A percentile compares a stretch with the other conserved stretches of the same genome.
Conservation (phyloP, 1,140 invertebrate species). For the Monomorium pharaonis region DNA sequence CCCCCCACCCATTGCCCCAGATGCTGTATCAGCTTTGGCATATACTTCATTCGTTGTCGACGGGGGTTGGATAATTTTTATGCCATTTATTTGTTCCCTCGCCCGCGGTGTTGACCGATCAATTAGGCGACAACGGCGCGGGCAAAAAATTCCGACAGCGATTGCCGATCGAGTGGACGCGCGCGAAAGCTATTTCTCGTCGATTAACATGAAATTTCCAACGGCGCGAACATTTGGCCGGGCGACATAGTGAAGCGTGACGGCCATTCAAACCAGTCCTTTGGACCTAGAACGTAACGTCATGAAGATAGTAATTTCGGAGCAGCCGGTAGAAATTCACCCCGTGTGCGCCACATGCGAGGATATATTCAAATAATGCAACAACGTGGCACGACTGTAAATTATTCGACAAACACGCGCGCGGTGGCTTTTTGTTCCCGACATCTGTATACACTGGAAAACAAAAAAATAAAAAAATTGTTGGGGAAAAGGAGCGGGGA, state of each 20-base stretch:
- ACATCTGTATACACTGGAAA: conserved; percentile 18
- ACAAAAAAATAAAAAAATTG: conserved; percentile 14
- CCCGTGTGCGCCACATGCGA: conserved; percentile 55
- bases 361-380: conserved; percentile 66
- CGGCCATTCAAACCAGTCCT: conserved; percentile 60
- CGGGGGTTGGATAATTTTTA: not conserved
- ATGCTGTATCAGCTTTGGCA: not conserved
- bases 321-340: conserved; percentile 64
- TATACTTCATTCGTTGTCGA: conserved; percentile 7
- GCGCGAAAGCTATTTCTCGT: not conserved
- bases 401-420: conserved; percentile 68
- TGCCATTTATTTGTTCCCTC: conserved; percentile 24
- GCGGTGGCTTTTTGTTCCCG: conserved; percentile 54
- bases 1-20: no score
- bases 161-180: not conserved
- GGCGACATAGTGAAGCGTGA: conserved; percentile 59
- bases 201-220: conserved; percentile 67
- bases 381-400: conserved; percentile 64
- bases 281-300: conserved; percentile 43
- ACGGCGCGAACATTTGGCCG: conserved; percentile 51
- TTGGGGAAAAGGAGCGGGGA: no score
- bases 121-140: not conserved
- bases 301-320: conserved; percentile 65
- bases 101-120: not conserved
- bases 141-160: not conserved